Conservation (phyloP, 2,888 invertebrate genomes). For the Ligdia adustata region DNA sequence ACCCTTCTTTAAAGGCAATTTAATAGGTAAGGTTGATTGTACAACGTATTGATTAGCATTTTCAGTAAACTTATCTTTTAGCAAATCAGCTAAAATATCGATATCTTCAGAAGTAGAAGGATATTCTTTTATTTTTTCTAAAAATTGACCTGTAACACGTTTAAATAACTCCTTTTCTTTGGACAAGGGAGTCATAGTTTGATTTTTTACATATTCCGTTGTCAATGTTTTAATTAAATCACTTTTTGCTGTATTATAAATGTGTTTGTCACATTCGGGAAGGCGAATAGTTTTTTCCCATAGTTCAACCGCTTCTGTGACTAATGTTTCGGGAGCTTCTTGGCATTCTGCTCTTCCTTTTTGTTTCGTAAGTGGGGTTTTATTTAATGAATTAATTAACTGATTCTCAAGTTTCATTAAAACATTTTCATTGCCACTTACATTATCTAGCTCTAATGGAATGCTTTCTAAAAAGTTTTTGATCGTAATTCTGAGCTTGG, state of each 20-base stretch:
- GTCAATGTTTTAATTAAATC: conserved; percentile 7
- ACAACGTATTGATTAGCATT: conserved; percentile 1
- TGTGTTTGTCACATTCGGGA: conserved; percentile 8
- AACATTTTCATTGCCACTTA: conserved; percentile 7
- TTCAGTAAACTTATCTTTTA: conserved; percentile 7
- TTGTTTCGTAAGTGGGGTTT: neutral
- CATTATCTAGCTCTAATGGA: conserved; percentile 33
- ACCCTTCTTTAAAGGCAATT: conserved; percentile 26
- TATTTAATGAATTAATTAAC: conserved; percentile 6
- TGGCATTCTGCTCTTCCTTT: too few species aligned
- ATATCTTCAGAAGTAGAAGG: conserved; percentile 3
- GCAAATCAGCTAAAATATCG: conserved; percentile 8
- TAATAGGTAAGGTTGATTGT: neutral
- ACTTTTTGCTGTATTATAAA: conserved; percentile 5
- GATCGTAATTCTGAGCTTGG: conserved; percentile 19
- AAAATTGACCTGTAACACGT: conserved; percentile 7
- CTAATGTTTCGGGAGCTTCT: conserved; percentile 1
- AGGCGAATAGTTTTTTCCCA: conserved; percentile 11
- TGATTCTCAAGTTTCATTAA: conserved; percentile 25
- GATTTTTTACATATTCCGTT: conserved; percentile 4
- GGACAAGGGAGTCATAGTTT: neutral
- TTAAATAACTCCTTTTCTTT: conserved; percentile 7
- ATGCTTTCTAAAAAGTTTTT: conserved; percentile 23
- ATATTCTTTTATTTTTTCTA: conserved; percentile 13
- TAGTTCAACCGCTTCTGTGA: conserved; percentile 2